Evolutionary conservation across 2,888 invertebrate species (phyloP).

Genomic region (Chesias legatella): DNA sequence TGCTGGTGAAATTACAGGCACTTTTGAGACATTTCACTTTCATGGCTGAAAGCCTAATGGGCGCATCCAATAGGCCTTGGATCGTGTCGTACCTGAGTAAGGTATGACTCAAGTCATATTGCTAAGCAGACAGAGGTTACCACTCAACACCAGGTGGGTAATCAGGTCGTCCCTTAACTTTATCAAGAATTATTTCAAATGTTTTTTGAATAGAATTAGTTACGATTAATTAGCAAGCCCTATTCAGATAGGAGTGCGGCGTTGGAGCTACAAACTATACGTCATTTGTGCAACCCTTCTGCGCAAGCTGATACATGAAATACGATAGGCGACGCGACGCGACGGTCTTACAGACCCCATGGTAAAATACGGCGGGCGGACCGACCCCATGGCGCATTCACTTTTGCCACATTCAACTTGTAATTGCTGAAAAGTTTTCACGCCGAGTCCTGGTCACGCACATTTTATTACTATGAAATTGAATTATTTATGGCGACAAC

Average conservation of each 20-base stretch:
- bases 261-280: slow-evolving; percentile 44
- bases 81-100: no score
- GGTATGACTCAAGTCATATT: no score
- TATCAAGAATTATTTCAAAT: slow-evolving; percentile 11
- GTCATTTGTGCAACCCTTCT: slow-evolving; percentile 28
- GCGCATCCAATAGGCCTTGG: no score
- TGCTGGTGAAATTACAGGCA: no score
- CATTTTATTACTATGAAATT: slow-evolving; percentile 81
- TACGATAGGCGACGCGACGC: slow-evolving; percentile 19
- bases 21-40: no score
- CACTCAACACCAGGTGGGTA: no score
- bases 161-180: no score
- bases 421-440: slow-evolving; percentile 81
- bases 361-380: slow-evolving; percentile 25
- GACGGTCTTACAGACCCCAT: slow-evolving; percentile 27
- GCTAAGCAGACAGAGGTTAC: no score
- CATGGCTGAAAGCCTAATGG: no score
- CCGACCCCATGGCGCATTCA: slow-evolving; percentile 45
- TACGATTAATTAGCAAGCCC: slow-evolving; percentile 62
- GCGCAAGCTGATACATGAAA: slow-evolving; percentile 44
- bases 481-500: slow-evolving; percentile 76
- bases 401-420: slow-evolving; percentile 77
- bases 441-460: slow-evolving; percentile 75
- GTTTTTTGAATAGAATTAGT: slow-evolving; percentile 1
- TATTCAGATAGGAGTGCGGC: slow-evolving; percentile 61